Base-by-base conservation (phyloP, 1,140 invertebrate species). In the Drosophila nebulosa region DNA sequence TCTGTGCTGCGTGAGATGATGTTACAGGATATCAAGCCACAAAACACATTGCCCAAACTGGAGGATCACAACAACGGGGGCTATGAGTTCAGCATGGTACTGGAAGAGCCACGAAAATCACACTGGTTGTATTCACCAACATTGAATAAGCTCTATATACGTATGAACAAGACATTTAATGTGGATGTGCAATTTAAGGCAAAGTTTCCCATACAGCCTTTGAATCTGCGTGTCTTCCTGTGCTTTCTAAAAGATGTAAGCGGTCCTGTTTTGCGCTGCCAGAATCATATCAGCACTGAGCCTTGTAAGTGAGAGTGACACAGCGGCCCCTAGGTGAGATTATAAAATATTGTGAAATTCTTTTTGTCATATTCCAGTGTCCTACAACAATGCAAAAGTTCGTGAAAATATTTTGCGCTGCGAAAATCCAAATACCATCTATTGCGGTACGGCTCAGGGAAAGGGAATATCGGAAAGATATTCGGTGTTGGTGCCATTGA, bases 261-360 rank as follows among this genome's bases (percentile, higher is more conserved):
- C 27, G 86, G 76, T 26, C 88, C 90, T 0, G 90, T 91, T 22
- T 9, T 83, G 16, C 80, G 90, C 14, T 91, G 90, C 26, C 88
- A 91, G 27, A 91, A 91, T 71, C 90, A 91, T 52, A n/a, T 90
- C 0, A 90, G 79, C 53, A 73, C 74, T n/a, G 90, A 91, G 61
- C 50, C 74, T 22, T 64, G 83, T 83, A 32, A 76, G 79, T 55
- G 10, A 1, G 0, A 30, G 7, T 9, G 1, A 6, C 27, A 30
- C 0, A 42, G 4, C 3, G n/a, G 3, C 0, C 6, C 7, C 0
- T 4, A 2, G 5, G 4, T 12, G 10, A 4, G 12, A 0, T 63
- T 5, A 22, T 1, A 0, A 10, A 1, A n/a, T 10, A n/a, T 58
- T 21, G 9, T 1, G 10, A 18, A 27, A 4, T 57, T 4, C 14